Evolutionary conservation across 1,140 invertebrate genomes (phyloP).

Genomic region (Scaptomyza hsui): DNA sequence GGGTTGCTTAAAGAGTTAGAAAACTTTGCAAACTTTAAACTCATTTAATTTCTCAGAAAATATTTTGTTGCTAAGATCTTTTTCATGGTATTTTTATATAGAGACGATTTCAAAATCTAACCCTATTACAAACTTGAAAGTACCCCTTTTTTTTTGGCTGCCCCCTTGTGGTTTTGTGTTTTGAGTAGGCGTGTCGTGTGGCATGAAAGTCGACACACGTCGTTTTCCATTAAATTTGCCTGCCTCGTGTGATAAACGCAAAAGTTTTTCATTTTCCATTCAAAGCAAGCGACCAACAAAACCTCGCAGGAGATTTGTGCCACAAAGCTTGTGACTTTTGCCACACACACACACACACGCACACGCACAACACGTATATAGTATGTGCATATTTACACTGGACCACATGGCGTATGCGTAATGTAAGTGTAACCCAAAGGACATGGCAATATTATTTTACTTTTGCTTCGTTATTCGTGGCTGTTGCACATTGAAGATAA

Average conservation of each 20-base stretch:
- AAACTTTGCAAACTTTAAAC: too few relatives aligned
- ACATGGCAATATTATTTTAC: conserved; percentile 41
- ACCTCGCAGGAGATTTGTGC: conserved; percentile 52
- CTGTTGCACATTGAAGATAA: conserved; percentile 71
- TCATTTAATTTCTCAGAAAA: too few relatives aligned
- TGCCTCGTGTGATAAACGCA: conserved; percentile 48
- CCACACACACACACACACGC: conserved; percentile 1
- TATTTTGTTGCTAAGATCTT: too few relatives aligned
- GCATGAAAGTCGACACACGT: conserved; percentile 53
- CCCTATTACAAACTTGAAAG: too few relatives aligned
- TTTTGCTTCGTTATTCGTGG: conserved; percentile 21
- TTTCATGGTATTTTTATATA: too few relatives aligned
- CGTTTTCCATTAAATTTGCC: conserved; percentile 77
- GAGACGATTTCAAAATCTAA: too few relatives aligned
- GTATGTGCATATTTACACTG: conserved; percentile 21
- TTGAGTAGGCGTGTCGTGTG: conserved; percentile 34
- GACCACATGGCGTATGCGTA: conserved; percentile 73
- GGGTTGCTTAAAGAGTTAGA: too few relatives aligned
- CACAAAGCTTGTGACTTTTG: conserved; percentile 16
- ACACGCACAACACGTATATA: too few relatives aligned
- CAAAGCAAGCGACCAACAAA: conserved; percentile 12
- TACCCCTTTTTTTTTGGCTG: conserved; percentile 5
- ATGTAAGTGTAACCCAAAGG: conserved; percentile 53
- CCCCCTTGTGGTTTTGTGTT: conserved; percentile 9
- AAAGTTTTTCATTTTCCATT: conserved; percentile 46